A percentile compares a stretch with the other conserved stretches of the same genome.
phyloP scores from a whole-genome alignment of 2,797 vertebrate genomes.

The Falco novaeseelandiae region DNA sequence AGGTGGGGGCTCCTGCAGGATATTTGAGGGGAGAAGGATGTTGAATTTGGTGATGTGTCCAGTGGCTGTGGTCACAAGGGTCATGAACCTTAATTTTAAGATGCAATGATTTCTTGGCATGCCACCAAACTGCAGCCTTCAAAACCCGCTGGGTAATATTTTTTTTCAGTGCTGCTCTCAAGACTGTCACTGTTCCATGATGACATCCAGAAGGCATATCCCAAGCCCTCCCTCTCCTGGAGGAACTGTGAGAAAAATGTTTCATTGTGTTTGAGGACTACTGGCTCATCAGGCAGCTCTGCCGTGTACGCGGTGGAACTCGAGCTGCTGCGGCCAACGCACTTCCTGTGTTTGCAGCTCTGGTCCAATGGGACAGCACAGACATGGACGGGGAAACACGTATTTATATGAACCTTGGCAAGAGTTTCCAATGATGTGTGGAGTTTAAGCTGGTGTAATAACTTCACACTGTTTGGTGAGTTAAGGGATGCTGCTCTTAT shows the following conservation, averaged over 20 bases:
- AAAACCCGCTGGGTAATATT: neutral
- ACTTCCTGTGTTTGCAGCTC: neutral
- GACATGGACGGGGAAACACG: neutral
- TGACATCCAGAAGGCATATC: neutral
- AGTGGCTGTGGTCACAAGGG: neutral
- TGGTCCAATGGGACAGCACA: neutral
- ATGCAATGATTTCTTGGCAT: neutral
- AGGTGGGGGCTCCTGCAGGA: neutral
- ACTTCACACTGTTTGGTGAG: neutral
- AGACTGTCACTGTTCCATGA: neutral
- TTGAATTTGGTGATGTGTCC: neutral
- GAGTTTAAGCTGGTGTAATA: neutral
- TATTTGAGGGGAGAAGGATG: neutral
- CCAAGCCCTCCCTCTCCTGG: neutral
- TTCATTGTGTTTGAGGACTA: neutral
- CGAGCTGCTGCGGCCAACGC: neutral
- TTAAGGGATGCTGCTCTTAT: neutral
- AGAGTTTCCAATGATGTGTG: neutral
- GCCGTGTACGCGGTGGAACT: rapidly evolving
- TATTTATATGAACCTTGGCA: neutral
- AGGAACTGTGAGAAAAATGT: neutral
- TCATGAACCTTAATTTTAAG: neutral
- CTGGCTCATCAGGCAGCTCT: neutral
- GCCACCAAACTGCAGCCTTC: neutral
- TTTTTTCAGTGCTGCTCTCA: neutral